phyloP scores from a whole-genome alignment of 2,888 invertebrate genomes.

The Lagria hirta region DNA sequence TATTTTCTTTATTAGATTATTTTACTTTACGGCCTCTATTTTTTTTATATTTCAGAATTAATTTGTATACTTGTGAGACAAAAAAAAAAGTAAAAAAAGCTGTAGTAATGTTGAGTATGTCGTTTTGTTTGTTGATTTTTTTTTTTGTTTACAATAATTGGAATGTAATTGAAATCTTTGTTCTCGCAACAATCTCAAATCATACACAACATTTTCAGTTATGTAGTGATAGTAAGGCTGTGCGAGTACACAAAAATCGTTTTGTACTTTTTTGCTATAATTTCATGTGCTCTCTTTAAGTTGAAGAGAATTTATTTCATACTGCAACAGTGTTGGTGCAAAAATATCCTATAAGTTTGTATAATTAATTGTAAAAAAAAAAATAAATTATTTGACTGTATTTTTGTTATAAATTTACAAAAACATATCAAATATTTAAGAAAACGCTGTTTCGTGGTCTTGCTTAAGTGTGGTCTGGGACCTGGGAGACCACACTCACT shows the following conservation, averaged over 20 bases:
- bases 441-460: too few species aligned
- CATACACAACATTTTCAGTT: conserved; percentile 29
- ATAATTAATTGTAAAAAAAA: conserved; percentile 25
- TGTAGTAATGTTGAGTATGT: conserved; percentile 9
- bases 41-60: too few species aligned
- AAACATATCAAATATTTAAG: too few species aligned
- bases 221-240: conserved; percentile 42
- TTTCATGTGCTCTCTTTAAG: conserved; percentile 37
- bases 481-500: too few species aligned
- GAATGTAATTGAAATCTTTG: conserved; percentile 28
- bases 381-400: conserved; percentile 37
- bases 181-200: conserved; percentile 43
- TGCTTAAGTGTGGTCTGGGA: too few species aligned
- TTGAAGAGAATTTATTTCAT: conserved; percentile 31
- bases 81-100: conserved; percentile 14
- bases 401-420: too few species aligned
- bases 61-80: conserved; percentile 19
- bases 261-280: conserved; percentile 27
- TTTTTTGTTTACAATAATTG: conserved; percentile 4
- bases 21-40: too few species aligned
- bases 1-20: too few species aligned
- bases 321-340: conserved; percentile 33
- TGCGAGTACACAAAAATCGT: conserved; percentile 42
- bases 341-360: conserved; percentile 30
- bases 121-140: conserved; percentile 9